These are phyloP conservation scores for Microcaecilia unicolor DNA, from an alignment of 2,797 vertebrate genomes.

Conservation along the genomic window DNA sequence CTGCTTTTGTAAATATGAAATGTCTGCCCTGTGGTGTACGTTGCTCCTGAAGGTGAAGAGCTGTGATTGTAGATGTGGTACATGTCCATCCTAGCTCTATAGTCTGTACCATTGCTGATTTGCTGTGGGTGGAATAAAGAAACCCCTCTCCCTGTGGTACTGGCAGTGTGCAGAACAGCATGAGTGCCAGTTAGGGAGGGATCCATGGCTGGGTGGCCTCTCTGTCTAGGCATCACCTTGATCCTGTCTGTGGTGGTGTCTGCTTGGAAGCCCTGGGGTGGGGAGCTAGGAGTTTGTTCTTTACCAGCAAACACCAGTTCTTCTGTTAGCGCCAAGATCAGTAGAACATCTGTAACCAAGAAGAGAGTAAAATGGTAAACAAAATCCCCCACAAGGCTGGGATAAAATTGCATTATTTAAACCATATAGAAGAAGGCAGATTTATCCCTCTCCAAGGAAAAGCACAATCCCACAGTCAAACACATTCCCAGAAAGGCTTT, in stretches of 20 bases:
- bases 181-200: conserved; percentile 5
- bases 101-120: conserved; percentile 11
- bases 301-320: conserved; percentile 74
- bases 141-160: conserved; percentile 16
- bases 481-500: too few species aligned
- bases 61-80: conserved; percentile 40
- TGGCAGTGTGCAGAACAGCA: conserved; percentile 17
- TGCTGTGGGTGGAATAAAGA: conserved; percentile 8
- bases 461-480: too few species aligned
- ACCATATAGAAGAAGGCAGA: too few species aligned
- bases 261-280: conserved; percentile 51
- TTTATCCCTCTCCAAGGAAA: too few species aligned
- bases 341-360: conserved; percentile 82
- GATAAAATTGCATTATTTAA: too few species aligned
- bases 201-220: conserved; percentile 10
- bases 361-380: too few species aligned
- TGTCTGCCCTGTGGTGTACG: conserved; percentile 43
- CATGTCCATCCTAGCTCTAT: conserved; percentile 33
- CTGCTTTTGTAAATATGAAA: conserved; percentile 50
- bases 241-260: conserved; percentile 52
- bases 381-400: too few species aligned
- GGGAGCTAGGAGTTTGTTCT: conserved; percentile 60
- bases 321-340: conserved; percentile 81
- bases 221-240: conserved; percentile 46
- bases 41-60: conserved; percentile 39